Conservation (phyloP, 1,140 invertebrate genomes). For the Microplitis demolitor region DNA sequence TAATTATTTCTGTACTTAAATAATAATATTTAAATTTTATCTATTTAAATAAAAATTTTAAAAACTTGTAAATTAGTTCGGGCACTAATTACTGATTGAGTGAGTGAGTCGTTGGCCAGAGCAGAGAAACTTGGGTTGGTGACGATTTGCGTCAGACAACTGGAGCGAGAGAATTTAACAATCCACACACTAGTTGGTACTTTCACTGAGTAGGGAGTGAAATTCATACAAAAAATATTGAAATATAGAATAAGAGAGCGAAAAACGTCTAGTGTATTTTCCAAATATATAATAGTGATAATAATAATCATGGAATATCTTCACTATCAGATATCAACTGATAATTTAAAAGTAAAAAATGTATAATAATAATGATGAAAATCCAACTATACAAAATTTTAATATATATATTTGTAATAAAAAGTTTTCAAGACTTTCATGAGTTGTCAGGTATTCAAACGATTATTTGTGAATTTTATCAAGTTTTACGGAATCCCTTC, state of each 20-base stretch:
- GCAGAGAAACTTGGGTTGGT: neutral
- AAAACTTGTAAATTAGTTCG: neutral
- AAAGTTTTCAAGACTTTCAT: too few species aligned
- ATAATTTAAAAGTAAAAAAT: too few species aligned
- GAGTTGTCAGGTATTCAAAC: neutral
- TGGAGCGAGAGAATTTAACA: constrained; percentile 45
- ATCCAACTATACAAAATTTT: too few species aligned
- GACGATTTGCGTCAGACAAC: constrained; percentile 23
- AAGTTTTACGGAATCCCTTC: neutral
- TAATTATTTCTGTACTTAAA: too few species aligned
- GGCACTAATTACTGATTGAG: constrained; percentile 25
- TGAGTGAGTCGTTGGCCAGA: neutral
- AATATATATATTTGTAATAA: too few species aligned
- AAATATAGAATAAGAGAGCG: neutral
- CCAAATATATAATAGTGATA: too few species aligned
- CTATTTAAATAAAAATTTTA: neutral
- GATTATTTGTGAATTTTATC: too few species aligned
- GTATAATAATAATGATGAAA: too few species aligned
- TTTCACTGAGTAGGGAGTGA: neutral
- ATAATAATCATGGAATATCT: too few species aligned
- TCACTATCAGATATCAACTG: too few species aligned
- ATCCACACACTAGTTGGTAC: constrained; percentile 13
- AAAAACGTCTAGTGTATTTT: too few species aligned
- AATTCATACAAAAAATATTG: neutral
- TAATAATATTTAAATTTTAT: too few species aligned